Percentiles rank a stretch among this genome's conserved stretches.
Conservation (phyloP, 2,113 vertebrate genomes). For the Alosa alosa region DNA sequence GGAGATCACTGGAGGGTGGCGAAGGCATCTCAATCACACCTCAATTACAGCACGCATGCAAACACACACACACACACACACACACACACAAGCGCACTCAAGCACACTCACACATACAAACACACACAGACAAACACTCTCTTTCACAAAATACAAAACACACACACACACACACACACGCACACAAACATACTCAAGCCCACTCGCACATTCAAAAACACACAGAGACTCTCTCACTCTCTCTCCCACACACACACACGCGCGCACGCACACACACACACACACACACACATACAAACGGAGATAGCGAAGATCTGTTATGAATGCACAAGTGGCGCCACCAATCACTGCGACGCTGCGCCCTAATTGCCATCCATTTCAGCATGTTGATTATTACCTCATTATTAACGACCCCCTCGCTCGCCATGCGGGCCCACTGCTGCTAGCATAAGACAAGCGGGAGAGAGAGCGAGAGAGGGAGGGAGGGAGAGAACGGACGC, state of each 20-base stretch:
- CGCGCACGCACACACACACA: neutral
- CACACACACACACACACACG: too few relatives aligned
- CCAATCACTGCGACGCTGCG: conserved; percentile 48
- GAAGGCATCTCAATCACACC: conserved; percentile 47
- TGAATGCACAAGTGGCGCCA: conserved; percentile 45
- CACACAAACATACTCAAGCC: too few relatives aligned
- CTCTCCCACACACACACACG: neutral
- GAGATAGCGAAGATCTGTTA: conserved; percentile 42
- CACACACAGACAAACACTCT: too few relatives aligned
- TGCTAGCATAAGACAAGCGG: neutral
- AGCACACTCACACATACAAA: too few relatives aligned
- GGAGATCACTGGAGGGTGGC: conserved; percentile 22
- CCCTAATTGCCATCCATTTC: conserved; percentile 50
- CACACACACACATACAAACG: neutral
- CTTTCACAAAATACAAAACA: neutral
- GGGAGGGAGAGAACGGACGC: neutral
- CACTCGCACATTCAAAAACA: too few relatives aligned
- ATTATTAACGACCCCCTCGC: conserved; percentile 44
- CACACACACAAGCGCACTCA: neutral
- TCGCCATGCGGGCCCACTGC: neutral
- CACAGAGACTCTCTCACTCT: too few relatives aligned
- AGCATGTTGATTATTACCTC: conserved; percentile 48
- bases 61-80: neutral
- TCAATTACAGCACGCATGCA: conserved; percentile 38
- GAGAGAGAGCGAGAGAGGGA: neutral